phyloP scores from a whole-genome alignment of 2,797 vertebrate species.

The Galaxias olidus region DNA sequence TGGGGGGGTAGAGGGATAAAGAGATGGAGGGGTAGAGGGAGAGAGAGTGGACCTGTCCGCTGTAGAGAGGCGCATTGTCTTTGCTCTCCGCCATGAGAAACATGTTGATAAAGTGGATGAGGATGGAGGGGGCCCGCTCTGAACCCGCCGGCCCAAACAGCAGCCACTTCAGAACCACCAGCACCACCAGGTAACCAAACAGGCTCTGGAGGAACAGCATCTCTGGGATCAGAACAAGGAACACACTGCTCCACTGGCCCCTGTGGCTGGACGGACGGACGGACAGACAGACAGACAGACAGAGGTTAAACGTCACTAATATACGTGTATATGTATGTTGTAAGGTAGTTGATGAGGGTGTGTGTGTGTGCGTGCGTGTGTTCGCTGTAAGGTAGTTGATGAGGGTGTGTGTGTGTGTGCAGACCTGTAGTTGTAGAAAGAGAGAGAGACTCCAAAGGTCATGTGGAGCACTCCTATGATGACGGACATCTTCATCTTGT shows the following conservation, averaged over 20 bases:
- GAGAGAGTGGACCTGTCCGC: slow-evolving; percentile 66
- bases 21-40: neutral
- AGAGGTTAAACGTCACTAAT: neutral
- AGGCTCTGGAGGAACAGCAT: slow-evolving; percentile 80
- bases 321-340: neutral
- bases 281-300: neutral
- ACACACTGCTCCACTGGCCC: slow-evolving; percentile 69
- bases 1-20: neutral
- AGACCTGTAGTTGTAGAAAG: slow-evolving; percentile 82
- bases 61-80: slow-evolving; percentile 66
- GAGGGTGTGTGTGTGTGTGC: slow-evolving; percentile 17
- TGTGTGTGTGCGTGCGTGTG: no score
- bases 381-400: no score
- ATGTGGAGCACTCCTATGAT: slow-evolving; percentile 83
- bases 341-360: no score
- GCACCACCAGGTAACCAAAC: slow-evolving; percentile 84
- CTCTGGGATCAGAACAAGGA: slow-evolving; percentile 81
- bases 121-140: slow-evolving; percentile 79
- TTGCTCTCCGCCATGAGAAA: slow-evolving; percentile 77
- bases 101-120: slow-evolving; percentile 88
- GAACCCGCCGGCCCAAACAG: slow-evolving; percentile 35
- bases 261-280: slow-evolving; percentile 66
- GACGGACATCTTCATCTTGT: slow-evolving; percentile 89
- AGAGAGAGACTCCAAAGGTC: slow-evolving; percentile 78
- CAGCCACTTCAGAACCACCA: slow-evolving; percentile 84